Base-by-base conservation (phyloP, 2,888 invertebrate species). In the Dryococelus australis region DNA sequence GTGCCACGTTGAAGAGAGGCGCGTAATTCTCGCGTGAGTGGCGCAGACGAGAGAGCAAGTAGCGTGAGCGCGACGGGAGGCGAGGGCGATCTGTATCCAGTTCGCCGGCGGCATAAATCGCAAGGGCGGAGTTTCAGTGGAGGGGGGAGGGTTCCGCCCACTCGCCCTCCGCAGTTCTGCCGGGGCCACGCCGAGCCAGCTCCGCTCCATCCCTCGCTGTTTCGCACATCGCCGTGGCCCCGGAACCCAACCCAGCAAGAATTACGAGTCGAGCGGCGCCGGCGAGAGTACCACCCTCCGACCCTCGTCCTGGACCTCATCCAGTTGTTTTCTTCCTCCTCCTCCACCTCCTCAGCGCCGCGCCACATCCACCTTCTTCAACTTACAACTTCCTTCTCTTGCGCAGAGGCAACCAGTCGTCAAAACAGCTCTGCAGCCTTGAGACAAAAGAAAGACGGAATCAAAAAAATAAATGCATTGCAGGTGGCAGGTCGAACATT, bases 181-280 rank as follows among this genome's bases (percentile, higher is more conserved):
- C 35, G 35, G 35, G 35, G 35, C 35, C 35, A 47, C 5, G 8
- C 47, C 47, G 47, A 47, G 47, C 12, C 47, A 47, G 47, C 16
- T 47, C 47, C 16, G 47, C 47, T 12, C 35, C 35, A 35, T 35
- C 35, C 35, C 35, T 35, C 35, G 35, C 35, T 3, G 35, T 35
- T 35, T 35, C 35, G 35, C 35, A 35, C 35, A 35, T 35, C 35
- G 65, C 65, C 16, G 20, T 24, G 16, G 65, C 65, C 24, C 24
- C 65, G 65, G 65, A 10, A 65, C 20, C 24, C 65, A 24, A 8
- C 65, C 65, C 6, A 8, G 65, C 65, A n/a, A 65, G 65, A 65
- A n/a, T 65, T 65, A 65, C 65, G 65, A 65, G 65, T 65, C 65
- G 65, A 65, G 24, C 65, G 65, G 65, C 65, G 65, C 65, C 65